phyloP scores from a whole-genome alignment of 1,140 invertebrate species.

The Stegodyphus mimosarum region DNA sequence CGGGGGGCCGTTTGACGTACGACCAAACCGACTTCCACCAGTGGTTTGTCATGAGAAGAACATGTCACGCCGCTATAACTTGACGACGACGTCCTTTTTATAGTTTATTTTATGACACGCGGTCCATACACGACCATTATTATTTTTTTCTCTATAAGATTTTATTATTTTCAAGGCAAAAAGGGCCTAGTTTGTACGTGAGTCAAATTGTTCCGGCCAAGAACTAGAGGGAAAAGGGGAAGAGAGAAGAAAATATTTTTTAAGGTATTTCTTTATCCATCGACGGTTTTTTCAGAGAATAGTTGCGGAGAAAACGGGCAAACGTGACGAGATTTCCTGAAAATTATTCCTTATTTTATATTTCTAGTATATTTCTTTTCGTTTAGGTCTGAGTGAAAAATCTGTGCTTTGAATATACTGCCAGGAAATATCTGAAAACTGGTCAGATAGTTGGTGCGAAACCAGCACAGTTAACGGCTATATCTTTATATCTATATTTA shows the following conservation, averaged over 20 bases:
- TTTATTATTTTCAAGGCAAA: constrained; percentile 47
- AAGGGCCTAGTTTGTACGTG: constrained; percentile 35
- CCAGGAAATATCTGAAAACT: constrained; percentile 11
- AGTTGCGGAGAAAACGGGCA: constrained; percentile 41
- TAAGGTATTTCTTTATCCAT: background rate
- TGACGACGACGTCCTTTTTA: constrained; percentile 14
- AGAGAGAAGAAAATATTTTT: background rate
- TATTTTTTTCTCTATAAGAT: constrained; percentile 14
- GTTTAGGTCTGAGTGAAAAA: constrained; percentile 3
- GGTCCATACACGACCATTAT: constrained; percentile 5
- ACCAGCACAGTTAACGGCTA: background rate
- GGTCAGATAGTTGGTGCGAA: constrained; percentile 42
- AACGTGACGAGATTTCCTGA: constrained; percentile 47
- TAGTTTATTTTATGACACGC: constrained; percentile 30
- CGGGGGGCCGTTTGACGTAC: constrained; percentile 1
- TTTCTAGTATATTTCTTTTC: constrained; percentile 24
- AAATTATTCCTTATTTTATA: constrained; percentile 32
- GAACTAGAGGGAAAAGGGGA: background rate
- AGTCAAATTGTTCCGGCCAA: constrained; percentile 49
- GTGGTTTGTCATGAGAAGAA: background rate
- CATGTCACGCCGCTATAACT: constrained; percentile 41
- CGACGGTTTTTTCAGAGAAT: background rate
- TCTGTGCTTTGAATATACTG: constrained; percentile 33
- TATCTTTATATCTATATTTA: background rate
- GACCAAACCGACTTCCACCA: constrained; percentile 25